A percentile compares a stretch with the other conserved stretches of the same genome.
Conservation (phyloP, 2,797 vertebrate species). For the Arctocebus calabarensis region DNA sequence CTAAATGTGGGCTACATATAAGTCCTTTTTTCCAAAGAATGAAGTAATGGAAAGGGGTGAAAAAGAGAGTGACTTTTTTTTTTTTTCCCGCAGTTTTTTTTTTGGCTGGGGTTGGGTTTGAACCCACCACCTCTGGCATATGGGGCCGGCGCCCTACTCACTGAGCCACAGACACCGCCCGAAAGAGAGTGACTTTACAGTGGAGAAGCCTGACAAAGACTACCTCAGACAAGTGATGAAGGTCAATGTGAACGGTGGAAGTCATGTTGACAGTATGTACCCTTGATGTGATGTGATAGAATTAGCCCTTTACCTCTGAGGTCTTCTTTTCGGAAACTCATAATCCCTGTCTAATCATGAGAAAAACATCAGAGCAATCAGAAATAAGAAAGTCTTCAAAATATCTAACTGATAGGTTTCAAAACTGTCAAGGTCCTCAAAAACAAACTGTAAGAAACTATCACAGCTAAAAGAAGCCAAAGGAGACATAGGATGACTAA, state of each 20-base stretch:
- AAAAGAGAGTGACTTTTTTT: neutral
- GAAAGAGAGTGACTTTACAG: neutral
- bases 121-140: too few species aligned
- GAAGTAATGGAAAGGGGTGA: neutral
- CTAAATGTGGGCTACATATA: neutral
- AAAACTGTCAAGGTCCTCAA: neutral
- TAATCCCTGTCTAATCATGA: neutral
- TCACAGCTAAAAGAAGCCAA: neutral
- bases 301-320: neutral
- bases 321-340: neutral
- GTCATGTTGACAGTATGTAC: neutral
- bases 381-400: neutral
- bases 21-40: neutral
- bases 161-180: too few species aligned
- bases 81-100: too few species aligned
- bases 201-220: neutral
- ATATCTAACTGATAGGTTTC: neutral
- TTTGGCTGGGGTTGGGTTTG: too few species aligned
- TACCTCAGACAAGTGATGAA: neutral
- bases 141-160: too few species aligned
- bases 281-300: neutral
- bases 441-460: neutral
- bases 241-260: neutral
- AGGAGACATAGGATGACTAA: neutral
- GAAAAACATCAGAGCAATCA: neutral